Evolutionary conservation across 2,888 invertebrate species (phyloP).

Genomic region (Drosophila paramelanica): DNA sequence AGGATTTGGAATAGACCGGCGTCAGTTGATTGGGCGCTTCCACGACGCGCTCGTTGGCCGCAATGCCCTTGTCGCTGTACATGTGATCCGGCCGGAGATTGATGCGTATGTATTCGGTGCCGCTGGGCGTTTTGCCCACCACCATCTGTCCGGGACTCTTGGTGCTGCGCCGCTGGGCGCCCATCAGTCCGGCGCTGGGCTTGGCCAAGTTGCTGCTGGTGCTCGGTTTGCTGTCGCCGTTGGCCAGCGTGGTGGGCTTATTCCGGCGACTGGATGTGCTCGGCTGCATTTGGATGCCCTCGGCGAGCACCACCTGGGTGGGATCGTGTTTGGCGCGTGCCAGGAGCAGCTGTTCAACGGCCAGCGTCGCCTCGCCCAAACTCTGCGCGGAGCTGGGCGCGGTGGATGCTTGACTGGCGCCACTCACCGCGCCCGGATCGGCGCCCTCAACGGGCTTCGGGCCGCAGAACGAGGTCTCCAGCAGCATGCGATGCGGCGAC

Average conservation of each 20-base stretch:
- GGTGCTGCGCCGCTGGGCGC: constrained; percentile 75
- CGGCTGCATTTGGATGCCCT: constrained; percentile 86
- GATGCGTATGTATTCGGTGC: constrained; percentile 88
- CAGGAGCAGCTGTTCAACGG: constrained; percentile 86
- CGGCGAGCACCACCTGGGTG: constrained; percentile 88
- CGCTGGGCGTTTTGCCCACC: constrained; percentile 83
- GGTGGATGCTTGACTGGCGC: constrained; percentile 58
- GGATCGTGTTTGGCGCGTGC: constrained; percentile 88
- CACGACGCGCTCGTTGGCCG: constrained; percentile 82
- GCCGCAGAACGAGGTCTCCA: constrained; percentile 96
- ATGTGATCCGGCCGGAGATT: constrained; percentile 91
- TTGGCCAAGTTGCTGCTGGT: constrained; percentile 20
- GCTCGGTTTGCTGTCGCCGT: constrained; percentile 66
- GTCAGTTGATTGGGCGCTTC: constrained; percentile 77
- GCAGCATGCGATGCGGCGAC: constrained; percentile 95
- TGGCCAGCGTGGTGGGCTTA: constrained; percentile 70
- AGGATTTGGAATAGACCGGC: constrained; percentile 69
- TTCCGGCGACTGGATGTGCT: constrained; percentile 25
- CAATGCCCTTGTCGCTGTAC: constrained; percentile 87
- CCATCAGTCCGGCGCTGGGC: constrained; percentile 40
- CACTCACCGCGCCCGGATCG: constrained; percentile 79
- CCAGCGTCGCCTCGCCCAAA: constrained; percentile 48
- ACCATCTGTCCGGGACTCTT: constrained; percentile 84
- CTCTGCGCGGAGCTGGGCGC: constrained; percentile 65
- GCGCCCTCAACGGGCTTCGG: constrained; percentile 89